Evolutionary conservation across 2,888 invertebrate genomes (phyloP).

Genomic region (Cylloceria caligata): DNA sequence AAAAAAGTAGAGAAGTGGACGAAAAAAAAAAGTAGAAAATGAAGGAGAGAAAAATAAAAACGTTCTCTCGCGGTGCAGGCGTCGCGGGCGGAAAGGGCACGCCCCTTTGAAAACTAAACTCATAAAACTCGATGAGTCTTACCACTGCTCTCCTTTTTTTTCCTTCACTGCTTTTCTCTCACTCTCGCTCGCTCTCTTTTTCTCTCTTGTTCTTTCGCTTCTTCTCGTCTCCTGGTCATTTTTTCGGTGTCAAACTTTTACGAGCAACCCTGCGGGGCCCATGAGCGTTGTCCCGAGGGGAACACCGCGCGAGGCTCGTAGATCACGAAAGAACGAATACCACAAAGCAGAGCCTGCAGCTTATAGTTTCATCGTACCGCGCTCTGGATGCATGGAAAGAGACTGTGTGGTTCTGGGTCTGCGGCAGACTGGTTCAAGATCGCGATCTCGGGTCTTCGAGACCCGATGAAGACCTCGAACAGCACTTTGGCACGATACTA

Average conservation of each 20-base stretch:
- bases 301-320: constrained; percentile 63
- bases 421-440: constrained; percentile 57
- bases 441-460: constrained; percentile 62
- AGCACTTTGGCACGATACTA: constrained; percentile 26
- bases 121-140: constrained; percentile 75
- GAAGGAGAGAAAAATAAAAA: constrained; percentile 63
- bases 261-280: constrained; percentile 70
- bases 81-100: constrained; percentile 67
- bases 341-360: constrained; percentile 37
- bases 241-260: constrained; percentile 75
- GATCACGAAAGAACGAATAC: constrained; percentile 62
- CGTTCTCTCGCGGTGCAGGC: constrained; percentile 61
- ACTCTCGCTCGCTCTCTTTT: constrained; percentile 19
- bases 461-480: constrained; percentile 69
- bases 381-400: constrained; percentile 31
- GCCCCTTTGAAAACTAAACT: constrained; percentile 73
- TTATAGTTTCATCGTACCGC: constrained; percentile 30
- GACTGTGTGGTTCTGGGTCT: constrained; percentile 6
- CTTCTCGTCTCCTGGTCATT: constrained; percentile 59
- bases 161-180: constrained; percentile 6
- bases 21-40: constrained; percentile 33
- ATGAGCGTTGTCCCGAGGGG: constrained; percentile 57
- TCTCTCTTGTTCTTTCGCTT: constrained; percentile 29
- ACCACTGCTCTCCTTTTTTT: constrained; percentile 64
- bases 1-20: constrained; percentile 37